These are phyloP conservation scores for Rhagologus leucostigma DNA, from an alignment of 2,113 vertebrate species.

Conservation along the genomic window DNA sequence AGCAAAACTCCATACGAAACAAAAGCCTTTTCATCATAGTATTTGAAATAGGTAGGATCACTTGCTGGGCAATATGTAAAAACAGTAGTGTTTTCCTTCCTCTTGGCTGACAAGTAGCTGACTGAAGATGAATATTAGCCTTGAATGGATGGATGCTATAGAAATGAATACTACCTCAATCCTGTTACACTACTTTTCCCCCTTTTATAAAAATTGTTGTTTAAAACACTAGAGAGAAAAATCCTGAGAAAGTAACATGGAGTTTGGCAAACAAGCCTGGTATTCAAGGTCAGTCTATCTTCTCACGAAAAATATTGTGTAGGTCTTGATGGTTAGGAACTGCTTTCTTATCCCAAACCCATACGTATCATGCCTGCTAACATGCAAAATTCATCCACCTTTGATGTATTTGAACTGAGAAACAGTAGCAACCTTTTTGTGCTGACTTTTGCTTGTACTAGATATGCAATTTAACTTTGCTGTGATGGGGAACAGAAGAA, in stretches of 20 bases:
- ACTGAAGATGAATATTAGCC: background rate
- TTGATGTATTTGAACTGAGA: background rate
- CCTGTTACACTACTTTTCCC: background rate
- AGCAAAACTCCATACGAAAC: background rate
- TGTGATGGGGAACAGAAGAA: background rate
- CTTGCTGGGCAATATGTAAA: background rate
- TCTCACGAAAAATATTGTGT: background rate
- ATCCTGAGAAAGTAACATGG: background rate
- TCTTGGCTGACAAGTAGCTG: background rate
- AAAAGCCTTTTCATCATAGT: background rate
- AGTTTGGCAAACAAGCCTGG: background rate
- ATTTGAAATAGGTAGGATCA: background rate
- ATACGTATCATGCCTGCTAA: background rate
- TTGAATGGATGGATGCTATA: background rate
- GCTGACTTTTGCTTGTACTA: background rate
- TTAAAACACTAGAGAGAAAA: background rate
- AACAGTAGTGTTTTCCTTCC: background rate
- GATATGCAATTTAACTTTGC: background rate
- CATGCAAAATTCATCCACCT: background rate
- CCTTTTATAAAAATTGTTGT: background rate
- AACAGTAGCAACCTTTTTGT: background rate
- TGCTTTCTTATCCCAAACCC: background rate
- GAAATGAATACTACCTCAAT: background rate
- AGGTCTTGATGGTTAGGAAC: background rate
- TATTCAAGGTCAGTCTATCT: background rate